phyloP scores from a whole-genome alignment of 2,113 vertebrate species.

The Nycticorax nycticorax region DNA sequence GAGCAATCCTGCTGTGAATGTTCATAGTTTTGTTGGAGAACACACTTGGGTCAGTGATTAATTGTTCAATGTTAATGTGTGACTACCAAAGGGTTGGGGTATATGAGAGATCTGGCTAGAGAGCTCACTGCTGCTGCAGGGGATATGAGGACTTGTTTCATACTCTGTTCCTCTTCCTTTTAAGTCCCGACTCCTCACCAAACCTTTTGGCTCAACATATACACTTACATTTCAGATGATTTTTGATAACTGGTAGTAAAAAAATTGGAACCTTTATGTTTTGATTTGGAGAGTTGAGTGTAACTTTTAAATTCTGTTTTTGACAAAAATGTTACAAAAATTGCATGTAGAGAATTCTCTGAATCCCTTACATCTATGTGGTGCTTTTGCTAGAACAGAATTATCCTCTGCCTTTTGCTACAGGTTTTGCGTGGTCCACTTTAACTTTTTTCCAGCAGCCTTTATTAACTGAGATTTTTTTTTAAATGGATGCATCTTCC shows the following conservation, averaged over 20 bases:
- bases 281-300: not conserved
- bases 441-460: not conserved
- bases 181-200: not conserved
- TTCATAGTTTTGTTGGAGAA: not conserved
- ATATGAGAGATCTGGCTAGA: not conserved
- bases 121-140: not conserved
- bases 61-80: not conserved
- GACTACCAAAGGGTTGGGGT: not conserved
- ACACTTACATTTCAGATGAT: not conserved
- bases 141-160: not conserved
- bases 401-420: not conserved
- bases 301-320: not conserved
- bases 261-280: not conserved
- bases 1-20: not conserved
- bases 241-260: not conserved
- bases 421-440: not conserved
- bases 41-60: fast-evolving
- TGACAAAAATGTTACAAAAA: not conserved
- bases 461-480: not conserved
- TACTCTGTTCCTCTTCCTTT: not conserved
- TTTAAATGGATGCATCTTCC: fast-evolving
- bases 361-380: not conserved
- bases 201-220: not conserved
- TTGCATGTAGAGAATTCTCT: not conserved
- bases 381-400: not conserved